Percentiles rank a stretch among this genome's conserved stretches.
These are phyloP conservation scores for Melikaiella ostensackeni DNA, from an alignment of 2,888 invertebrate genomes.

Conservation along the genomic window DNA sequence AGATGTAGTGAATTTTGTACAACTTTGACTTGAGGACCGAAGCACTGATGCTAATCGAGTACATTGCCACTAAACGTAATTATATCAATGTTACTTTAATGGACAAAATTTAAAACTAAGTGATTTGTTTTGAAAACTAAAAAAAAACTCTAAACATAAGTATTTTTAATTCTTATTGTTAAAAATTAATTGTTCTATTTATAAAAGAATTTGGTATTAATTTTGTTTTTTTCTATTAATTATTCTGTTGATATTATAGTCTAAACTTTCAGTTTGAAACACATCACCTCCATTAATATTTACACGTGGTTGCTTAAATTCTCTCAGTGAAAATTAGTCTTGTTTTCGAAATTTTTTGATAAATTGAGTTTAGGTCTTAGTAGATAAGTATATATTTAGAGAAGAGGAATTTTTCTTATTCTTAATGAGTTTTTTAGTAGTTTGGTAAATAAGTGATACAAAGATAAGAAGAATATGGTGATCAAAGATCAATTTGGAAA, in stretches of 20 bases:
- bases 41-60: neutral
- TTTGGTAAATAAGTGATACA: conserved; percentile 13
- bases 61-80: conserved; percentile 37
- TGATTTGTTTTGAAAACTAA: conserved; percentile 22
- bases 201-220: neutral
- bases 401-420: neutral
- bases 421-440: conserved; percentile 3
- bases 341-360: neutral
- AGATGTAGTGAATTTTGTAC: conserved; percentile 17
- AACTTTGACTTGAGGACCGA: conserved; percentile 5
- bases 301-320: too few species aligned
- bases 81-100: conserved; percentile 11
- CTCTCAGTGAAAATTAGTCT: neutral
- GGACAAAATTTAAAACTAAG: neutral
- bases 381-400: neutral
- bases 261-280: neutral
- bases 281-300: neutral
- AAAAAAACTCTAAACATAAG: conserved; percentile 4
- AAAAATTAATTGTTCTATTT: neutral
- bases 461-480: conserved; percentile 26
- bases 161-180: conserved; percentile 7
- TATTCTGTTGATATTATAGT: neutral
- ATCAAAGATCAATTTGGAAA: conserved; percentile 31
- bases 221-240: neutral
- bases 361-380: neutral